These are phyloP conservation scores for Phortica okadai DNA, from an alignment of 2,888 invertebrate genomes.

Conservation along the genomic window DNA sequence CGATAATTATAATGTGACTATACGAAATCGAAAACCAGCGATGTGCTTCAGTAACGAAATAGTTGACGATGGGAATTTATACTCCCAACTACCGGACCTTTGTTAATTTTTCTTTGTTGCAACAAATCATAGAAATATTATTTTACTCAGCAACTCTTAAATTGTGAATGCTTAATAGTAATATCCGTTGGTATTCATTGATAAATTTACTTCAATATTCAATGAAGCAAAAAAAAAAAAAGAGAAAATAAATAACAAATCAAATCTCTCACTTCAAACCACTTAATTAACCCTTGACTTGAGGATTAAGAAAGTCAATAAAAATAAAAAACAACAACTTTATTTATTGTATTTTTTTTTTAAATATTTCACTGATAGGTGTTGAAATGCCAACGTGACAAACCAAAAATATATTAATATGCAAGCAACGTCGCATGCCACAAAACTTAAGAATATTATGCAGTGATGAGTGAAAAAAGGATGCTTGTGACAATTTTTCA, in stretches of 20 bases:
- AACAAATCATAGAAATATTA: too few species aligned
- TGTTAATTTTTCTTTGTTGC: too few species aligned
- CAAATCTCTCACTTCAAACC: constrained; percentile 21
- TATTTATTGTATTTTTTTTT: not conserved
- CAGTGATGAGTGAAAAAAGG: constrained; percentile 73
- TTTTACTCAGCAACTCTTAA: too few species aligned
- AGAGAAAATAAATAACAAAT: too few species aligned
- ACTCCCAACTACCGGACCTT: too few species aligned
- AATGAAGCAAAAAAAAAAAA: not conserved
- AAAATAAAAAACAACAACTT: not conserved
- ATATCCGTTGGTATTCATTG: too few species aligned
- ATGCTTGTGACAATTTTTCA: constrained; percentile 51
- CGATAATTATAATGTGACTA: too few species aligned
- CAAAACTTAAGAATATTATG: constrained; percentile 61
- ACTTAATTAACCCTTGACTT: constrained; percentile 7
- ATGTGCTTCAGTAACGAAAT: too few species aligned
- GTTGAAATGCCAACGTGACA: not conserved
- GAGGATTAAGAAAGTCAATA: not conserved
- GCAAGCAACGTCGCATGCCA: constrained; percentile 66
- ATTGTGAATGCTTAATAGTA: too few species aligned
- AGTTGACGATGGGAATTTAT: too few species aligned
- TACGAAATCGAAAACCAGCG: too few species aligned
- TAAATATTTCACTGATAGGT: not conserved
- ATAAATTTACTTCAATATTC: too few species aligned
- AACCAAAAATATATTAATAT: constrained; percentile 65